Percentiles rank a stretch among this genome's conserved stretches.
Evolutionary conservation across 2,888 invertebrate genomes (phyloP).

Genomic region (Pheosia tremula): DNA sequence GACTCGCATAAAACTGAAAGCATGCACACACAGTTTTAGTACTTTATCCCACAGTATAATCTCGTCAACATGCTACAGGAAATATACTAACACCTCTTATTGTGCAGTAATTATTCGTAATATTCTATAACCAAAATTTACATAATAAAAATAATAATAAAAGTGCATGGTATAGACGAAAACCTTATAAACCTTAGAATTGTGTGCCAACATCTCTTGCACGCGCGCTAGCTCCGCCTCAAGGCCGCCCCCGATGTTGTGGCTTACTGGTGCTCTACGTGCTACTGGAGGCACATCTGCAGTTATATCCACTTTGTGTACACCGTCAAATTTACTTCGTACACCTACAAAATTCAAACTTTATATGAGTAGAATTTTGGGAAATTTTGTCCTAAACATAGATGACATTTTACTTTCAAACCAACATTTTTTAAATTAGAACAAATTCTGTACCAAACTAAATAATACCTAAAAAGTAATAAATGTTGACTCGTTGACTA

Average conservation of each 20-base stretch:
- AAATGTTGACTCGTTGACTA: not conserved
- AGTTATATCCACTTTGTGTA: slow-evolving; percentile 49
- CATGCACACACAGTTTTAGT: no score
- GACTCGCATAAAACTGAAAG: no score
- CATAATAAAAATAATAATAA: slow-evolving; percentile 57
- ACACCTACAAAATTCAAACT: slow-evolving; percentile 53
- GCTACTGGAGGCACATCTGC: slow-evolving; percentile 22
- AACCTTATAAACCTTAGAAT: slow-evolving; percentile 93
- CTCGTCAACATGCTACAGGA: no score
- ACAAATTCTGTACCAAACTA: no score
- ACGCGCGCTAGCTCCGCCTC: slow-evolving; percentile 93
- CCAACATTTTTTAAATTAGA: no score
- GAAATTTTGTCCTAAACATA: no score
- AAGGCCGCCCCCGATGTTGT: slow-evolving; percentile 68
- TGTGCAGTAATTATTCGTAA: not conserved
- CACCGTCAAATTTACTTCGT: slow-evolving; percentile 66
- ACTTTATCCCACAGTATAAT: no score
- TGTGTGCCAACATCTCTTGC: slow-evolving; percentile 93
- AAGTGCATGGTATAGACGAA: slow-evolving; percentile 85
- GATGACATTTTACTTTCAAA: no score
- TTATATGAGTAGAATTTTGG: no score
- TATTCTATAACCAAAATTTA: not conserved
- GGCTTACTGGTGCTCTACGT: slow-evolving; percentile 24
- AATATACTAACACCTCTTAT: not conserved
- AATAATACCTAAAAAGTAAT: not conserved